Evolutionary conservation across 2,113 vertebrate species (phyloP).

Genomic region (Myotis brandtii): DNA sequence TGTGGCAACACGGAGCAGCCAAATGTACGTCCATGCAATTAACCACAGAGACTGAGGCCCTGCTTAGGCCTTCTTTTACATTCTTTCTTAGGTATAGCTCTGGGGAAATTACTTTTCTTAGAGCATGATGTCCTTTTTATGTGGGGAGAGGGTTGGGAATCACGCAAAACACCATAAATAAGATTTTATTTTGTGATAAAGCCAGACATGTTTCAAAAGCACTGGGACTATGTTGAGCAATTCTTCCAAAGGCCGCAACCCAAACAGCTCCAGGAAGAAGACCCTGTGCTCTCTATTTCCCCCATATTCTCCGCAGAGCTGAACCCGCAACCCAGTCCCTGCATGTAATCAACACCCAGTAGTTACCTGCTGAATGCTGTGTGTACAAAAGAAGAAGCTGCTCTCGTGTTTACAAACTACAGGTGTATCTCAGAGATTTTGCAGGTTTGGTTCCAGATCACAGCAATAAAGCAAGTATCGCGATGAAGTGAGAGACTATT

Average conservation of each 20-base stretch:
- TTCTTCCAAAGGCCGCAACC: background rate
- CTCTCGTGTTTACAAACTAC: rapidly evolving
- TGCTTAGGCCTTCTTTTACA: background rate
- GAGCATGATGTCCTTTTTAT: background rate
- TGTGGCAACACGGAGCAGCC: rapidly evolving
- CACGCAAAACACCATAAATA: background rate
- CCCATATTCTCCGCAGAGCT: rapidly evolving
- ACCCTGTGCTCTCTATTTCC: background rate
- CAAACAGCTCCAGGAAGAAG: background rate
- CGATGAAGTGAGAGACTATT: background rate
- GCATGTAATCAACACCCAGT: rapidly evolving
- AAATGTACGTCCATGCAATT: background rate
- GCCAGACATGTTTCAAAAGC: background rate
- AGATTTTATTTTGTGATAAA: background rate
- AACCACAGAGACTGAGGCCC: rapidly evolving
- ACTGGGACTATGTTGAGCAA: background rate
- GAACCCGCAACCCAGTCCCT: background rate
- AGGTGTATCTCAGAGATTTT: too few species aligned
- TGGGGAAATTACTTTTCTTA: conserved; percentile 21
- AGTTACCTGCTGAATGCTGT: background rate
- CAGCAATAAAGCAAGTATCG: too few species aligned
- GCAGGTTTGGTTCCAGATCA: background rate
- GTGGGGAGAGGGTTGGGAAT: background rate
- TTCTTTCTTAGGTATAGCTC: conserved; percentile 3
- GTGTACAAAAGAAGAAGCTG: rapidly evolving